Percentiles rank a stretch among this genome's conserved stretches.
Evolutionary conservation across 2,797 vertebrate species (phyloP).

Genomic region (Nyctalus aviator): DNA sequence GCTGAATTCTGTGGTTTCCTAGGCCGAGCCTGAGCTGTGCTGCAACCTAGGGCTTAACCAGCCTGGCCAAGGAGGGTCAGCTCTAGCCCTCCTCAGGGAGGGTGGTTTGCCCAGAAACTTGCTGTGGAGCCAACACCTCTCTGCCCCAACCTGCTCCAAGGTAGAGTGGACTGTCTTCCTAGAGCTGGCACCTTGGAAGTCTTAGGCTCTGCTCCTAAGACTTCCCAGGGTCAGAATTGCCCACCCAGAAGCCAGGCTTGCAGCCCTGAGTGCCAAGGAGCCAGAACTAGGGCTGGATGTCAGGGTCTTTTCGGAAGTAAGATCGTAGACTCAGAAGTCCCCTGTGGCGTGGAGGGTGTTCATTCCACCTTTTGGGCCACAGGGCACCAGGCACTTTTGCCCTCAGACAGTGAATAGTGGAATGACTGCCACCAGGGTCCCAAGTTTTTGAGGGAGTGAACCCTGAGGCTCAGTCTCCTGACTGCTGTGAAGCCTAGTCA

Average conservation of each 20-base stretch:
- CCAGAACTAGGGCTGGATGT: background rate
- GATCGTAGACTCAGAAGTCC: background rate
- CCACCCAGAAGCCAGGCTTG: background rate
- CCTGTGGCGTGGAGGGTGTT: background rate
- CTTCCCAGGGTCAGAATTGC: background rate
- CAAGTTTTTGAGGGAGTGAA: background rate
- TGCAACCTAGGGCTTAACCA: background rate
- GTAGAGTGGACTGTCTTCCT: background rate
- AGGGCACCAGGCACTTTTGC: background rate
- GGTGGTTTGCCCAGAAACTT: background rate
- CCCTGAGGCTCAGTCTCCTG: background rate
- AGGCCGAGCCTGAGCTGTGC: background rate
- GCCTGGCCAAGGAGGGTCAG: background rate
- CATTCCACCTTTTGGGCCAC: background rate
- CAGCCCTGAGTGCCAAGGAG: background rate
- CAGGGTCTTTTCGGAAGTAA: background rate
- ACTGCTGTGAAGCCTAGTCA: background rate
- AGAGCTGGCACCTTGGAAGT: background rate
- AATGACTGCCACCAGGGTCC: background rate
- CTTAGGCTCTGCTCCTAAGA: background rate
- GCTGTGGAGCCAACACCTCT: background rate
- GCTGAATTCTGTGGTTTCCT: background rate
- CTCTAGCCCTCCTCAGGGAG: background rate
- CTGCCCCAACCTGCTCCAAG: background rate
- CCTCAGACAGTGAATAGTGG: background rate